Percentiles rank a stretch among this genome's conserved stretches.
These are phyloP conservation scores for Laupala kohalensis DNA, from an alignment of 1,140 invertebrate species.

Conservation along the genomic window DNA sequence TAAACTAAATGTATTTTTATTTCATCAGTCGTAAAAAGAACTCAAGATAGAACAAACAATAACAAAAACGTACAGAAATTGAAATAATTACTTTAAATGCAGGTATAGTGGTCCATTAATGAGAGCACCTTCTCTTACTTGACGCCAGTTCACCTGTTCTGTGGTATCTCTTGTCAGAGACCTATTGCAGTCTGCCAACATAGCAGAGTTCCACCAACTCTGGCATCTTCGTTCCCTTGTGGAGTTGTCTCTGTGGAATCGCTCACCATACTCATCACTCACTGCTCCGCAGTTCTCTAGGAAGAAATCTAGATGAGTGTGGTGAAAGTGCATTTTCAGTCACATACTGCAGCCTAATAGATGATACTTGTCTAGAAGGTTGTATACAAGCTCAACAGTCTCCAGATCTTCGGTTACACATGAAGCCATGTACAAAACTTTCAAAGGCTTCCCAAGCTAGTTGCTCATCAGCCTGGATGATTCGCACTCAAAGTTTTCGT, in stretches of 20 bases:
- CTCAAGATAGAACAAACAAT: too few relatives aligned
- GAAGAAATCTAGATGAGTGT: slow-evolving; percentile 28
- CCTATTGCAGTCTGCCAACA: slow-evolving; percentile 26
- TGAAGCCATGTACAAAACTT: slow-evolving; percentile 16
- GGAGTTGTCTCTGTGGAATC: slow-evolving; percentile 28
- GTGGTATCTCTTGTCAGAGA: not conserved
- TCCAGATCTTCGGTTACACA: slow-evolving; percentile 21
- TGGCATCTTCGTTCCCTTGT: slow-evolving; percentile 24
- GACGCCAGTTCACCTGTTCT: too few relatives aligned
- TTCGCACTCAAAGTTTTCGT: slow-evolving; percentile 14
- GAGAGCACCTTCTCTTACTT: too few relatives aligned
- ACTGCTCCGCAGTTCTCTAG: slow-evolving; percentile 22
- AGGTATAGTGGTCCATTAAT: too few relatives aligned
- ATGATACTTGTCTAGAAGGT: slow-evolving; percentile 21
- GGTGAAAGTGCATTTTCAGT: slow-evolving; percentile 27
- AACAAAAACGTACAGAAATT: too few relatives aligned
- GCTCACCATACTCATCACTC: slow-evolving; percentile 27
- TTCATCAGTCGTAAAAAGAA: too few relatives aligned
- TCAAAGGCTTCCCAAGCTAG: slow-evolving; percentile 10
- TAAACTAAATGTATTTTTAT: too few relatives aligned
- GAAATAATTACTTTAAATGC: too few relatives aligned
- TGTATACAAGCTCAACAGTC: slow-evolving; percentile 20
- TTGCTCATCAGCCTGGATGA: slow-evolving; percentile 9
- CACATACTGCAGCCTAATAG: slow-evolving; percentile 22
- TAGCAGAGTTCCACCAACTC: slow-evolving; percentile 22